A percentile compares a stretch with the other conserved stretches of the same genome.
Conservation (phyloP, 2,888 invertebrate genomes). For the Hoplodrina ambigua region DNA sequence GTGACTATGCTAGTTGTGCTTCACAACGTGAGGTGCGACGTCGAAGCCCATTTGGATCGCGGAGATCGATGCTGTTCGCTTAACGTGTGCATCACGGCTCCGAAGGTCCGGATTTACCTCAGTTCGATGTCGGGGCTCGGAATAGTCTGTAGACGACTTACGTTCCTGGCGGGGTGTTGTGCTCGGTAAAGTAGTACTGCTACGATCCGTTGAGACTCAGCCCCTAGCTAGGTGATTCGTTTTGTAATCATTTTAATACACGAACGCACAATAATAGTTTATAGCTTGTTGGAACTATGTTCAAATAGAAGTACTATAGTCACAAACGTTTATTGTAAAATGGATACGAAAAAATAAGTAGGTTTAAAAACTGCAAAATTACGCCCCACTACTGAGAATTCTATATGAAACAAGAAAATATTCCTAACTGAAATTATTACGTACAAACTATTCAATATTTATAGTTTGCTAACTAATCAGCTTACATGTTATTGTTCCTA, state of each 20-base stretch:
- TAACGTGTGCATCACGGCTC: slow-evolving; percentile 70
- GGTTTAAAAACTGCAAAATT: too few relatives aligned
- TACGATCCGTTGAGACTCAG: slow-evolving; percentile 92
- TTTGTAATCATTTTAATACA: slow-evolving; percentile 29
- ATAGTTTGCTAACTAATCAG: too few relatives aligned
- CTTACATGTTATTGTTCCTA: too few relatives aligned
- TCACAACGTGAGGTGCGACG: slow-evolving; percentile 74
- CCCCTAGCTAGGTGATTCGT: slow-evolving; percentile 77
- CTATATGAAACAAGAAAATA: too few relatives aligned
- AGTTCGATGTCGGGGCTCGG: slow-evolving; percentile 89
- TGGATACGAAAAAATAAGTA: too few relatives aligned
- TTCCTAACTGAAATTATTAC: too few relatives aligned
- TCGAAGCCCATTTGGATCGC: slow-evolving; percentile 77
- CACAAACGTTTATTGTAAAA: neutral
- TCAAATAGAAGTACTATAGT: neutral
- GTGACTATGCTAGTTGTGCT: slow-evolving; percentile 78
- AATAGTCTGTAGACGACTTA: slow-evolving; percentile 92
- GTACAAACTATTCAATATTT: too few relatives aligned
- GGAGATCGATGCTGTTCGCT: slow-evolving; percentile 75
- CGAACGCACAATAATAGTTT: neutral
- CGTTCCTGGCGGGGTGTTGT: slow-evolving; percentile 89
- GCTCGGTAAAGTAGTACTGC: slow-evolving; percentile 70
- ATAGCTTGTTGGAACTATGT: too few relatives aligned
- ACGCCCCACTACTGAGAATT: too few relatives aligned
- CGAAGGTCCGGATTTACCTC: slow-evolving; percentile 62